Percentiles rank a stretch among this genome's conserved stretches.
Conservation (phyloP, 2,888 invertebrate genomes). For the Sphaeridia pumilis region DNA sequence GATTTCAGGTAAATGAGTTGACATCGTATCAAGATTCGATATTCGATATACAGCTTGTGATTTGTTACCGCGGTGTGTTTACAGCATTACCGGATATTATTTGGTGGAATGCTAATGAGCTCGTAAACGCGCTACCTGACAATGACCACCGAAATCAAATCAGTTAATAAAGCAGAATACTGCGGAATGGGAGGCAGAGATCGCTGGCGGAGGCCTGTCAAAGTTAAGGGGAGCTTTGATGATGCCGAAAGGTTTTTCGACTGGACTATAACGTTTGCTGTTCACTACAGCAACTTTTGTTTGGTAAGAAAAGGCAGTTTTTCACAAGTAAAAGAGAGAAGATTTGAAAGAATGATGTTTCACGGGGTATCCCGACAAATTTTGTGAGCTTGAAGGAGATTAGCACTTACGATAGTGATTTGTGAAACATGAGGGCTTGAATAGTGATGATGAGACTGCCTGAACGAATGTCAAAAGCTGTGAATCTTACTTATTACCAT, state of each 20-base stretch:
- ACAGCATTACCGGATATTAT: no score
- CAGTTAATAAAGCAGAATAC: neutral
- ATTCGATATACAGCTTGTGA: no score
- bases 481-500: no score
- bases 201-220: neutral
- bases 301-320: constrained; percentile 4
- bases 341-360: neutral
- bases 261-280: constrained; percentile 3
- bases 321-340: neutral
- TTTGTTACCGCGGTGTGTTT: no score
- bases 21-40: no score
- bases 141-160: neutral
- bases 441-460: no score
- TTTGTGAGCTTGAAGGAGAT: constrained; percentile 18
- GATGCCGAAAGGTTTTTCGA: neutral
- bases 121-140: no score
- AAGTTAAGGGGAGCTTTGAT: neutral
- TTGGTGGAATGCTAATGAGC: no score
- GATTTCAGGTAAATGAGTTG: no score
- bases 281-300: constrained; percentile 9
- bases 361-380: constrained; percentile 21
- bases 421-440: no score
- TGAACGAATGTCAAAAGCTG: no score
- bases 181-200: neutral
- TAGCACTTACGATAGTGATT: no score